Evolutionary conservation across 2,113 vertebrate species (phyloP), one percentile per base, ranked within the genome.

Genomic region (Cercopithecus mona): DNA sequence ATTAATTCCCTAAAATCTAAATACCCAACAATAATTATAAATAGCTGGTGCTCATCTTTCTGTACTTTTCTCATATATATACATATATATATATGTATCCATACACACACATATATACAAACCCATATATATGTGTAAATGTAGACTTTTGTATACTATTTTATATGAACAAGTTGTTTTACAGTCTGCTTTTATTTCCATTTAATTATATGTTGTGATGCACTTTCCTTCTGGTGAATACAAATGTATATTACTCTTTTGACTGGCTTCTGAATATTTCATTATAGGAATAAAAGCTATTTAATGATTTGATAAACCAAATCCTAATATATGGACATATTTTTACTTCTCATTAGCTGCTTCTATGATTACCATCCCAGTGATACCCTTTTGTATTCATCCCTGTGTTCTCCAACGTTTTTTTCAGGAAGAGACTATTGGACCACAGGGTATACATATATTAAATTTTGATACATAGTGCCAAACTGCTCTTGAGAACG

Each of bases 261-360:
- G 23, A 86, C n/a, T 32, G 14, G 48, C 30, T 83, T 90, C 14
- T 68, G 40, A 86, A 6, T n/a, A 83, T 87, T 84, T 72, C 20
- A 38, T 70, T 96, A 30, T 61, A 72, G 76, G n/a, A 64, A 89
- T 73, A 89, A 88, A 72, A 22, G 45, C 43, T 88, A 82, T 64
- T 94, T 27, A 94, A 1, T 75, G n/a, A 79, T 82, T 93, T 59
- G 17, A 72, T 94, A 43, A 93, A 16, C 25, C 32, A 90, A 81
- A 82, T 72, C 55, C 68, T 66, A 64, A n/a, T 61, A 8, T 18
- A 14, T 61, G 30, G 40, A 38, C 10, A 76, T 82, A 50, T 97
- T 95, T 72, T 80, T 93, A 52, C 32, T 80, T 96, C 52, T 89
- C n/a, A 94, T 88, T 94, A 78, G 57, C 64, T 95, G 80, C 27